These are phyloP conservation scores for Oreocharis arfaki DNA, from an alignment of 2,113 vertebrate genomes.

Conservation along the genomic window DNA sequence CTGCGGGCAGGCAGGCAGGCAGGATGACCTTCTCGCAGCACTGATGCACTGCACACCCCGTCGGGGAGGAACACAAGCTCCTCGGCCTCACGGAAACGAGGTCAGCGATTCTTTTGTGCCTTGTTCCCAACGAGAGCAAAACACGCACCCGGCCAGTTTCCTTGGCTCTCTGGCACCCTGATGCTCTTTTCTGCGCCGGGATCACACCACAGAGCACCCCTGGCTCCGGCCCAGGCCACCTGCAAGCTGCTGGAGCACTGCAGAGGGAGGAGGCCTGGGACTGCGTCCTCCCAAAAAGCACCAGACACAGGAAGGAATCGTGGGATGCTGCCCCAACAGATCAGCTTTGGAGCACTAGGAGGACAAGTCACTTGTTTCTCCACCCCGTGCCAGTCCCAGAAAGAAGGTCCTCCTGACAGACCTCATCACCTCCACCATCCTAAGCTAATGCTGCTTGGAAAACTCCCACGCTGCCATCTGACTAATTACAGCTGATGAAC, in stretches of 20 bases:
- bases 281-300: neutral
- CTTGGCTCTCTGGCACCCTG: neutral
- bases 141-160: accelerated
- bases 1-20: neutral
- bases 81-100: neutral
- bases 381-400: neutral
- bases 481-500: neutral
- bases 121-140: neutral
- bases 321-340: neutral
- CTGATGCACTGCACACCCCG: neutral
- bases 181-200: neutral
- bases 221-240: neutral
- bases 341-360: neutral
- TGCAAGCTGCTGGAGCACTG: neutral
- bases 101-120: neutral
- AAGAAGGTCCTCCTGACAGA: neutral
- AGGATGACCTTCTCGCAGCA: neutral
- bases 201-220: neutral
- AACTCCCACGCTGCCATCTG: neutral
- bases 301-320: accelerated
- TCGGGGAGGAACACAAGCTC: neutral
- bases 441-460: neutral
- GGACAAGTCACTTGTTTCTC: neutral
- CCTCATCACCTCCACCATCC: neutral
- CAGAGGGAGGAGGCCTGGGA: neutral